Conservation (phyloP, 2,888 invertebrate genomes). For the Clanis bilineata region DNA sequence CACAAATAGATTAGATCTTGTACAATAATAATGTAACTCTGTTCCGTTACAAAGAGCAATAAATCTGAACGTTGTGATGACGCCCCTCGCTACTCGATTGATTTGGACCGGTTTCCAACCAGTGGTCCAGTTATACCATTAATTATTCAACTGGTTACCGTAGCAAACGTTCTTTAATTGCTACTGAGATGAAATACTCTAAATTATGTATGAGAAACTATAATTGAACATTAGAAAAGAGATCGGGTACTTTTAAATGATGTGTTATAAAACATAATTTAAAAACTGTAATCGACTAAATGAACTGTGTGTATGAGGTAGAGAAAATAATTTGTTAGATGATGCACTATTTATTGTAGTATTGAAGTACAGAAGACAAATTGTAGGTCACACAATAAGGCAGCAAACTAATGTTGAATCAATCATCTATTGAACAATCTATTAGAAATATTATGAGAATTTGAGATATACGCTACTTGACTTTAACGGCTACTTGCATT, state of each 20-base stretch:
- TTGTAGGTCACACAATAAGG: no score
- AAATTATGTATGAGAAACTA: neutral
- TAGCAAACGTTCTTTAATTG: constrained; percentile 3
- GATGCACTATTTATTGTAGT: no score
- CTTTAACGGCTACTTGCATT: no score
- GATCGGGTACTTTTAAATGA: neutral
- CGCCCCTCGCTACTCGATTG: neutral
- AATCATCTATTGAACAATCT: no score
- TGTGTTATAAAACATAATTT: neutral
- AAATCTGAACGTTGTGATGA: neutral
- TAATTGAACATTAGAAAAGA: neutral
- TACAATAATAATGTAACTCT: neutral
- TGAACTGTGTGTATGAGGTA: no score
- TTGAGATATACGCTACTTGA: no score
- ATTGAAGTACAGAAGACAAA: no score
- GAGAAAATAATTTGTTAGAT: no score
- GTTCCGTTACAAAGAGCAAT: neutral
- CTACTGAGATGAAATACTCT: neutral
- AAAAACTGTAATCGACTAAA: no score
- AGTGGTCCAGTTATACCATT: neutral
- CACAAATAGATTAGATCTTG: neutral
- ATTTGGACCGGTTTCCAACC: neutral
- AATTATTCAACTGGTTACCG: neutral
- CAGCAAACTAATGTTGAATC: no score
- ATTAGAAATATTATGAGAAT: no score